phyloP scores from a whole-genome alignment of 2,113 vertebrate genomes.

The Tyrannus savana region DNA sequence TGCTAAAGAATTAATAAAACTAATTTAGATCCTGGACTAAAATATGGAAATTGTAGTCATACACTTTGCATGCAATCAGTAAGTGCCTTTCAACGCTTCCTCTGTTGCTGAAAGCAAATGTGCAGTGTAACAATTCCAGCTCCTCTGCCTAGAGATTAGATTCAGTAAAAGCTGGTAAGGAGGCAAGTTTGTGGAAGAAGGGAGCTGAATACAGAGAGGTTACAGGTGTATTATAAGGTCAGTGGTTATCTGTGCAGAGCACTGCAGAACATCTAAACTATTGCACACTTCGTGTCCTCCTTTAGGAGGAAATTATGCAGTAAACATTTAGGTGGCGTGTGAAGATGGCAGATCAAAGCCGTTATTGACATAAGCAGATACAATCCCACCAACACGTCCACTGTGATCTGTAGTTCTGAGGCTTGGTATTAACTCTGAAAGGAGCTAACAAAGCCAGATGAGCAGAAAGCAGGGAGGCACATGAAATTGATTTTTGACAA shows the following conservation, averaged over 20 bases:
- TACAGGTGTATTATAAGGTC: not conserved
- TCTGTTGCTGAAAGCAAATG: not conserved
- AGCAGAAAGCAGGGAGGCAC: not conserved
- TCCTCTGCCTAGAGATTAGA: not conserved
- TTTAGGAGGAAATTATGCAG: not conserved
- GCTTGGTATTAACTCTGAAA: not conserved
- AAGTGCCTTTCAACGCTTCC: not conserved
- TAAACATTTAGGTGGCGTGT: not conserved
- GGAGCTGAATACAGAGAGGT: not conserved
- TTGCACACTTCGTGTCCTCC: not conserved
- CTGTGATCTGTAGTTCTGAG: not conserved
- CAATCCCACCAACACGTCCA: not conserved
- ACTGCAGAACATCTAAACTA: not conserved
- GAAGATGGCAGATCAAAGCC: not conserved
- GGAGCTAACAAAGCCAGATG: not conserved
- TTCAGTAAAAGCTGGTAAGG: not conserved
- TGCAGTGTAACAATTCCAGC: not conserved
- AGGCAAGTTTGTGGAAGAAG: not conserved
- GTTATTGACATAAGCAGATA: not conserved
- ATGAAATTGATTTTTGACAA: conserved; percentile 45
- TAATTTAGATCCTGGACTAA: not conserved
- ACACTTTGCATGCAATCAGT: not conserved
- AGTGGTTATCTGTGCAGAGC: not conserved
- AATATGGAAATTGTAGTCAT: not conserved
- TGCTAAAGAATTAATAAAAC: not conserved